Evolutionary conservation across 2,888 invertebrate species (phyloP).

Genomic region (Cabera pusaria): DNA sequence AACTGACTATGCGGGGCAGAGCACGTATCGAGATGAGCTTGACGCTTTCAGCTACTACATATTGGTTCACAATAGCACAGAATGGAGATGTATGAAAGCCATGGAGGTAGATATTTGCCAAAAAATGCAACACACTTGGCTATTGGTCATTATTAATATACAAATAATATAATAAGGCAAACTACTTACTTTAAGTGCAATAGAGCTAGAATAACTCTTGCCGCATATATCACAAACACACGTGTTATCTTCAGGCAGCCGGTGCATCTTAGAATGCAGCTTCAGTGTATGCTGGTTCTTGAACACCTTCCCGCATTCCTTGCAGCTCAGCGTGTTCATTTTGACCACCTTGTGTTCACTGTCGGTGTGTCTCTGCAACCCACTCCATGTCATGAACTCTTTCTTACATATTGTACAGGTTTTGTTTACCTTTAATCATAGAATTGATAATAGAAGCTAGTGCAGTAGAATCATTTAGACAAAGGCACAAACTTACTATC

Average conservation of each 20-base stretch:
- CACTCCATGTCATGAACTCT: conserved; percentile 64
- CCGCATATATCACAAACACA: conserved; percentile 72
- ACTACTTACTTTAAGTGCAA: conserved; percentile 52
- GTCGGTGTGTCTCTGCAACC: conserved; percentile 58
- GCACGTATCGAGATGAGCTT: too few relatives aligned
- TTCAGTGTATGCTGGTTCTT: conserved; percentile 58
- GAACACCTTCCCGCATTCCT: conserved; percentile 62
- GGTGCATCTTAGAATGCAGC: conserved; percentile 58
- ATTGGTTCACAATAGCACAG: too few relatives aligned
- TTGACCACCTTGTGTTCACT: conserved; percentile 55
- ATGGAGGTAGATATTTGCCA: too few relatives aligned
- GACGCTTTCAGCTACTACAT: too few relatives aligned
- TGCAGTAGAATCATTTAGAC: too few relatives aligned
- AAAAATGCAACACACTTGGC: too few relatives aligned
- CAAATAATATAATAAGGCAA: too few relatives aligned
- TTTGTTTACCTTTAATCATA: conserved; percentile 40
- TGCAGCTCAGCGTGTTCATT: conserved; percentile 55
- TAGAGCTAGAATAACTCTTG: conserved; percentile 53
- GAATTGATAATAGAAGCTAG: too few relatives aligned
- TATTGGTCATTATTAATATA: too few relatives aligned
- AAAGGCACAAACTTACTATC: too few relatives aligned
- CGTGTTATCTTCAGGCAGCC: conserved; percentile 45
- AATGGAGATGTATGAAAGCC: too few relatives aligned
- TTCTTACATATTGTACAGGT: conserved; percentile 62
- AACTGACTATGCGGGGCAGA: too few relatives aligned